A percentile compares a stretch with the other conserved stretches of the same genome.
phyloP scores from a whole-genome alignment of 1,140 invertebrate genomes.

The Drosophila prosaltans region DNA sequence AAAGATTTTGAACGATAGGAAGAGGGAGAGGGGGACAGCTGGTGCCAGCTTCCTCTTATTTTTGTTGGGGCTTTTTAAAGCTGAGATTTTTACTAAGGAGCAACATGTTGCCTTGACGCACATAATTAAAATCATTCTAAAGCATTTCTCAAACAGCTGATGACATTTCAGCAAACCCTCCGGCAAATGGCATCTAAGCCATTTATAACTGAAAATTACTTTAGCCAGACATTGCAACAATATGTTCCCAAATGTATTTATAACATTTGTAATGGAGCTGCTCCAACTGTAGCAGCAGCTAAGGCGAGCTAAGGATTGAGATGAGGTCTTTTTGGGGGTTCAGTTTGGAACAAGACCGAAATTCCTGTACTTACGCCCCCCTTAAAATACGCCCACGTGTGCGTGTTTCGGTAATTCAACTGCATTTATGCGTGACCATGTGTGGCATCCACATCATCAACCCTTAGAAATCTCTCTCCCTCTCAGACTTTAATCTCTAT shows the following conservation, averaged over 20 bases:
- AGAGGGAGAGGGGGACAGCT: conserved; percentile 36
- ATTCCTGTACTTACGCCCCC: conserved; percentile 29
- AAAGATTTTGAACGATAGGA: conserved; percentile 53
- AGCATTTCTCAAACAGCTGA: conserved; percentile 50
- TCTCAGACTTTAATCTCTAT: conserved; percentile 13
- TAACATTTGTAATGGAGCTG: conserved; percentile 50
- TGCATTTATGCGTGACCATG: conserved; percentile 81
- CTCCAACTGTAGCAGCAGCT: background rate
- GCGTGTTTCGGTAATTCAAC: conserved; percentile 71
- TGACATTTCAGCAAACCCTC: conserved; percentile 49
- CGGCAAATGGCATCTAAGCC: conserved; percentile 18
- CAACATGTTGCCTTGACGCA: conserved; percentile 66
- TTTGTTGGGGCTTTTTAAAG: conserved; percentile 23
- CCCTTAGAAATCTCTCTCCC: conserved; percentile 15
- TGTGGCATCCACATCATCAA: conserved; percentile 29
- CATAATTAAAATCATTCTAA: conserved; percentile 55
- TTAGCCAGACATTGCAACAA: conserved; percentile 69
- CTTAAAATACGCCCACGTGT: conserved; percentile 51
- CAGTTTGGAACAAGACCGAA: conserved; percentile 38
- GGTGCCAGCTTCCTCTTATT: conserved; percentile 47
- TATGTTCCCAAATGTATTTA: conserved; percentile 75
- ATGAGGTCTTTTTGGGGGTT: conserved; percentile 56
- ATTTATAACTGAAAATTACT: conserved; percentile 73
- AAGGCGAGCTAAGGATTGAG: background rate
- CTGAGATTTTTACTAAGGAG: conserved; percentile 44